A percentile compares a stretch with the other conserved stretches of the same genome.
phyloP scores from a whole-genome alignment of 2,888 invertebrate genomes.

The Drosophila glabriapex region DNA sequence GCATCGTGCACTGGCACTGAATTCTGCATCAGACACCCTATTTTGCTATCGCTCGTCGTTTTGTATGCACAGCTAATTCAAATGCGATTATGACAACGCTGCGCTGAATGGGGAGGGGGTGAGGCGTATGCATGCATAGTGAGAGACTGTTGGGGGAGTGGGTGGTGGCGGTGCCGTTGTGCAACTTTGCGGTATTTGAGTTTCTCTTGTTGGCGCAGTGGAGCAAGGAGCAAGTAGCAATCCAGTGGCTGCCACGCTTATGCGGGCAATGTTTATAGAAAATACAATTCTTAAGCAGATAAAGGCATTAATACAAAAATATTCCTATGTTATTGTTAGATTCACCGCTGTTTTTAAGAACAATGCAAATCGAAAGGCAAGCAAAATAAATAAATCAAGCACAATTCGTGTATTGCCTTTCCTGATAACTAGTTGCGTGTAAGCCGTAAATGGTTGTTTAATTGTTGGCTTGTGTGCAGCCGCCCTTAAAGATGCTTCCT shows the following conservation, averaged over 20 bases:
- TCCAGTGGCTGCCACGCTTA: constrained; percentile 42
- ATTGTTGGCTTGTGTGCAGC: constrained; percentile 18
- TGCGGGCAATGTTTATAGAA: constrained; percentile 30
- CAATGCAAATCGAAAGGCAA: background rate
- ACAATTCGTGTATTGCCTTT: background rate
- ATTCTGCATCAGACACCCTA: constrained; percentile 54
- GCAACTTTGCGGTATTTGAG: constrained; percentile 78
- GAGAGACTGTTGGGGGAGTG: background rate
- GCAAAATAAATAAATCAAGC: too few species aligned
- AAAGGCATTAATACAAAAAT: background rate
- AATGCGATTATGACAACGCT: constrained; percentile 78
- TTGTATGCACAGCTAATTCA: constrained; percentile 77
- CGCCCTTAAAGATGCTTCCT: constrained; percentile 51
- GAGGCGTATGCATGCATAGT: background rate
- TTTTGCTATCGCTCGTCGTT: constrained; percentile 45
- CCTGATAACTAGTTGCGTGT: constrained; percentile 9
- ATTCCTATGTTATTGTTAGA: background rate
- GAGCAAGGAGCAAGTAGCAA: constrained; percentile 59
- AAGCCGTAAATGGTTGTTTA: constrained; percentile 28
- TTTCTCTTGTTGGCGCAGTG: constrained; percentile 64
- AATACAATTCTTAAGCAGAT: background rate
- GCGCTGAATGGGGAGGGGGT: constrained; percentile 4
- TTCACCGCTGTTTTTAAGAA: background rate
- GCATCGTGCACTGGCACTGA: background rate
- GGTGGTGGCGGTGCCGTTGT: constrained; percentile 23